Evolutionary conservation across 2,797 vertebrate genomes (phyloP).

Genomic region (Pipistrellus nathusii): DNA sequence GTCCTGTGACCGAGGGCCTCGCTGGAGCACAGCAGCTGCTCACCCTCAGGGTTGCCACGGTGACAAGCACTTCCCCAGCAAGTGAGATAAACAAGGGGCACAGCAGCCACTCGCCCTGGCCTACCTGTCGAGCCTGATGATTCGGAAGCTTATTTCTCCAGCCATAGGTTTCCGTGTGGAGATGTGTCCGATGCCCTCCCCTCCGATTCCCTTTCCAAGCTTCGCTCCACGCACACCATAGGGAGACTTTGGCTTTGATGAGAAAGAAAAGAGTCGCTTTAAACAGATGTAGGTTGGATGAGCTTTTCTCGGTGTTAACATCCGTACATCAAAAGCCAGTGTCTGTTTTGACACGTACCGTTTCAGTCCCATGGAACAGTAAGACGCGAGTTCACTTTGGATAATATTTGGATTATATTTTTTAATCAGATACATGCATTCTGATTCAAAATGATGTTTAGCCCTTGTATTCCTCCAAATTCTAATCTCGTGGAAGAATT

Average conservation of each 20-base stretch:
- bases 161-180: constrained; percentile 48
- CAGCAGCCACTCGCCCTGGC: background rate
- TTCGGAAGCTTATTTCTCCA: background rate
- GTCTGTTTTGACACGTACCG: background rate
- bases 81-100: background rate
- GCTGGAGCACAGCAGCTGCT: background rate
- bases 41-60: background rate
- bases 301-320: background rate
- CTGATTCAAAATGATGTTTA: background rate
- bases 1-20: background rate
- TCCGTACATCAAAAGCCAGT: background rate
- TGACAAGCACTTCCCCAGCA: background rate
- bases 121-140: background rate
- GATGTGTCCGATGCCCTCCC: background rate
- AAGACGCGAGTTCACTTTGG: background rate
- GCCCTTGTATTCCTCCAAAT: background rate
- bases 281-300: background rate
- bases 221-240: background rate
- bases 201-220: constrained; percentile 16
- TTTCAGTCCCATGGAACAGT: background rate
- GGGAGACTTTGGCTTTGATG: background rate
- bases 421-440: background rate
- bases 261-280: background rate
- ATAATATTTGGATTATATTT: background rate
- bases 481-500: background rate